These are phyloP conservation scores for Columba janthina DNA, from an alignment of 2,113 vertebrate species.

Conservation along the genomic window DNA sequence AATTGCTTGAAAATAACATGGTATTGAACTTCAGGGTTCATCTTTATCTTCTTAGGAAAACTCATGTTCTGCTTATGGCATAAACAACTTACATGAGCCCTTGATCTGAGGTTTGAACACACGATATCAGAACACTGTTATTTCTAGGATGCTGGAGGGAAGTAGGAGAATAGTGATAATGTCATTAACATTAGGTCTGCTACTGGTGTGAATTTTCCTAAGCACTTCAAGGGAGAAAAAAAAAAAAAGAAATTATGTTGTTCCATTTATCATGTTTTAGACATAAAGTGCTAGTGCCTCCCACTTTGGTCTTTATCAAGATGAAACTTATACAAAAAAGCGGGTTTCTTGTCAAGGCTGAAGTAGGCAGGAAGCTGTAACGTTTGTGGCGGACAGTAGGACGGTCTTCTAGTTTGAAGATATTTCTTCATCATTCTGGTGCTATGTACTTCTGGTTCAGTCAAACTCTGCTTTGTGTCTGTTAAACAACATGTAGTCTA, in stretches of 20 bases:
- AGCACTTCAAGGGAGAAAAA: neutral
- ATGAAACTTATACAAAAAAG: neutral
- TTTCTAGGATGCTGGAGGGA: neutral
- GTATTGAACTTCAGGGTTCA: neutral
- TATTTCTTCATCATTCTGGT: neutral
- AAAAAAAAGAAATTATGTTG: too few relatives aligned
- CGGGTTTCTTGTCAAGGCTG: neutral
- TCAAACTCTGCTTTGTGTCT: neutral
- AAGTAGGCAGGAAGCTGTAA: neutral
- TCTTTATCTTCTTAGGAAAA: neutral
- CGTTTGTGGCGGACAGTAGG: neutral
- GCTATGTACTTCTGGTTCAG: neutral
- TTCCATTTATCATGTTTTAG: neutral
- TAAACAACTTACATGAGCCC: neutral
- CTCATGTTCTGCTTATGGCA: neutral
- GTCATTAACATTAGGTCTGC: neutral
- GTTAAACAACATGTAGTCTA: fast-evolving
- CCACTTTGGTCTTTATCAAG: neutral
- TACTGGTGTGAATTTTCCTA: neutral
- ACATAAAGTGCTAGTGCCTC: neutral
- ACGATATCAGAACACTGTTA: neutral
- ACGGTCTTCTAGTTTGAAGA: neutral
- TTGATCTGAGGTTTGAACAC: neutral
- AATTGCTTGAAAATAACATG: neutral
- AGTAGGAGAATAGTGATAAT: neutral